phyloP scores from a whole-genome alignment of 64 coral and sea anemone species.

The Astreopora myriophthalma region DNA sequence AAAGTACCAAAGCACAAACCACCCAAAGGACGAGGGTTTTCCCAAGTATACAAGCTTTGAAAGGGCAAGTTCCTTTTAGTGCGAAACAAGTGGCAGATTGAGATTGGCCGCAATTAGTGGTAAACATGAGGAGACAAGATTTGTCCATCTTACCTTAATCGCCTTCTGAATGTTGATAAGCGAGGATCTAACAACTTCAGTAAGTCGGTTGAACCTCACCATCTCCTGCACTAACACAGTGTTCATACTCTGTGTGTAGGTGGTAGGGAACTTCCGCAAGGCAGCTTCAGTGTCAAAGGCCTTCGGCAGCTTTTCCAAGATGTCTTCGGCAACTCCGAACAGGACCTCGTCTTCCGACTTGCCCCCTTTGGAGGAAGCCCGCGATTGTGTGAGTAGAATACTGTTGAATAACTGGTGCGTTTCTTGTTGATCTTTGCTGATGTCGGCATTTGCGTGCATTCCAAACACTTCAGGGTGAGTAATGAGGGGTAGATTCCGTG shows the following conservation, averaged over 20 bases:
- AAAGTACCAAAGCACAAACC: too few relatives aligned
- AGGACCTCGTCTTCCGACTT: slow-evolving; percentile 96
- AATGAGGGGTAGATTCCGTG: slow-evolving; percentile 78
- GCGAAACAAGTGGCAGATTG: too few relatives aligned
- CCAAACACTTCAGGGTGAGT: slow-evolving; percentile 96
- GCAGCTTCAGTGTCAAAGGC: slow-evolving; percentile 95
- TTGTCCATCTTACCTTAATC: slow-evolving; percentile 76
- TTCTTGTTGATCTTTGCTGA: slow-evolving; percentile 97
- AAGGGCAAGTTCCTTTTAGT: too few relatives aligned
- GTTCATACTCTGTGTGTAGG: slow-evolving; percentile 99
- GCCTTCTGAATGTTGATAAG: slow-evolving; percentile 99
- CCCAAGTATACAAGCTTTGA: too few relatives aligned
- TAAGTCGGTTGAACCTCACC: slow-evolving; percentile 97
- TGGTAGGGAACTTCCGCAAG: slow-evolving; percentile 94
- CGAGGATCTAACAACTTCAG: slow-evolving; percentile 91
- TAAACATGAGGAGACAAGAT: background rate
- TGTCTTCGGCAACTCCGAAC: slow-evolving; percentile 91
- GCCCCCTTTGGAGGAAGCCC: slow-evolving; percentile 87
- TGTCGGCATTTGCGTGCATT: slow-evolving; percentile 98
- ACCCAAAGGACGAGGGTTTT: too few relatives aligned
- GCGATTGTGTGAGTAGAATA: slow-evolving; percentile 91
- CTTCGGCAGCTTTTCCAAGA: slow-evolving; percentile 90
- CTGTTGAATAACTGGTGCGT: slow-evolving; percentile 83
- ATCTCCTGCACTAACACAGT: slow-evolving; percentile 98
- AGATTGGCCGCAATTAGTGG: too few relatives aligned